Evolutionary conservation across 2,797 vertebrate genomes (phyloP).

Genomic region (Trematocara caparti): DNA sequence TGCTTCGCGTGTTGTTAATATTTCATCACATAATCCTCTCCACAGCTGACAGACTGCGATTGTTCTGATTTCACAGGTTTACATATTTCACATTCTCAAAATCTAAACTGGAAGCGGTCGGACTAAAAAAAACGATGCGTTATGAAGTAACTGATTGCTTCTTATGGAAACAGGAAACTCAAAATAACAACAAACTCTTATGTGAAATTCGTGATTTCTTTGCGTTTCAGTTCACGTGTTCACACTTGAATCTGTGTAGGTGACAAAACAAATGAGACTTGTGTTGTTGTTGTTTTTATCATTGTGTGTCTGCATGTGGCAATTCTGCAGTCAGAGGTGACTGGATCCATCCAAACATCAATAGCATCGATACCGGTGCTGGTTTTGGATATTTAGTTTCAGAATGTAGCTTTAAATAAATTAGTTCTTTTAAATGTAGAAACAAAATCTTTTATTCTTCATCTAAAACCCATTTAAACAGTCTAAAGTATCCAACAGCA

Average conservation of each 20-base stretch:
- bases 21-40: not conserved
- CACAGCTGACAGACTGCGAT: not conserved
- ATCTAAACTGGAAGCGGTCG: not conserved
- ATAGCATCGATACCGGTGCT: not conserved
- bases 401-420: not conserved
- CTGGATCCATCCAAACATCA: not conserved
- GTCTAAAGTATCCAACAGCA: not conserved
- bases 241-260: not conserved
- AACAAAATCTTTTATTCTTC: not conserved
- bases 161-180: not conserved
- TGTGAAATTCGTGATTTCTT: not conserved
- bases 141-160: not conserved
- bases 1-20: not conserved
- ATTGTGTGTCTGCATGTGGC: fast-evolving
- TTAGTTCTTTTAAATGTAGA: fast-evolving
- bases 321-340: fast-evolving
- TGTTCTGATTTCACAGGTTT: not conserved
- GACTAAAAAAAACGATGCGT: fast-evolving
- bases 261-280: not conserved
- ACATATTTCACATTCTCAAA: not conserved
- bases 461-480: not conserved
- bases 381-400: not conserved
- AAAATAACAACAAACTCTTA: not conserved
- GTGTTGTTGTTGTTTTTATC: not conserved
- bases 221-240: not conserved